phyloP scores from a whole-genome alignment of 2,888 invertebrate genomes.

The Camptogramma bilineatum region DNA sequence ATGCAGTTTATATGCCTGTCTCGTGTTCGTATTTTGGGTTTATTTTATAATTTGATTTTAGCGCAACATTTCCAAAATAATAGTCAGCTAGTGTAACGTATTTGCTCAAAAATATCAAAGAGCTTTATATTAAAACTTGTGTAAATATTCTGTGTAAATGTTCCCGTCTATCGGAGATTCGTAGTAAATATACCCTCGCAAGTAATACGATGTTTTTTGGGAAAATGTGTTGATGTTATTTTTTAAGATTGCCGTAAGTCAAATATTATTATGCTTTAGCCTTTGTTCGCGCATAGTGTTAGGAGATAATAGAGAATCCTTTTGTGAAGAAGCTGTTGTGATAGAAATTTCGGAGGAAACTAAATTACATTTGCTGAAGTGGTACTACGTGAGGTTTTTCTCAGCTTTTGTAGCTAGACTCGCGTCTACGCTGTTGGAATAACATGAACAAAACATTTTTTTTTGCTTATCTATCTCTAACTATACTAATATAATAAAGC shows the following conservation, averaged over 20 bases:
- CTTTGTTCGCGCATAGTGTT: slow-evolving; percentile 28
- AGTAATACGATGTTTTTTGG: slow-evolving; percentile 38
- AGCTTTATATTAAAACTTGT: background rate
- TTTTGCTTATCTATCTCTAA: background rate
- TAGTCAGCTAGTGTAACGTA: too few species aligned
- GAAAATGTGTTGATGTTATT: slow-evolving; percentile 41
- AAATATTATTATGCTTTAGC: slow-evolving; percentile 29
- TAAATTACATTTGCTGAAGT: slow-evolving; percentile 18
- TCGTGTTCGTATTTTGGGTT: too few species aligned
- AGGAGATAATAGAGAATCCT: slow-evolving; percentile 26
- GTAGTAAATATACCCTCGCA: slow-evolving; percentile 53
- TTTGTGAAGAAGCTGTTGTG: slow-evolving; percentile 19
- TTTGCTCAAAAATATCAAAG: background rate
- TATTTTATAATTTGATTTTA: too few species aligned
- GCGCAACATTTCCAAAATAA: too few species aligned
- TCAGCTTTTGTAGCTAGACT: slow-evolving; percentile 1
- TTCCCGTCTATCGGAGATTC: slow-evolving; percentile 51
- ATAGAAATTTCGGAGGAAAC: slow-evolving; percentile 13
- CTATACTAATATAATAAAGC: too few species aligned
- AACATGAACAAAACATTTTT: background rate
- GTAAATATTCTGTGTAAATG: slow-evolving; percentile 4
- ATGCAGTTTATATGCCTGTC: too few species aligned
- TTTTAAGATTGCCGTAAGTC: slow-evolving; percentile 32
- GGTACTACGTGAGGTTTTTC: slow-evolving; percentile 9
- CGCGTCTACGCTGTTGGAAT: slow-evolving; percentile 1